These are phyloP conservation scores for Lagria hirta DNA, from an alignment of 2,888 invertebrate species.

Conservation along the genomic window DNA sequence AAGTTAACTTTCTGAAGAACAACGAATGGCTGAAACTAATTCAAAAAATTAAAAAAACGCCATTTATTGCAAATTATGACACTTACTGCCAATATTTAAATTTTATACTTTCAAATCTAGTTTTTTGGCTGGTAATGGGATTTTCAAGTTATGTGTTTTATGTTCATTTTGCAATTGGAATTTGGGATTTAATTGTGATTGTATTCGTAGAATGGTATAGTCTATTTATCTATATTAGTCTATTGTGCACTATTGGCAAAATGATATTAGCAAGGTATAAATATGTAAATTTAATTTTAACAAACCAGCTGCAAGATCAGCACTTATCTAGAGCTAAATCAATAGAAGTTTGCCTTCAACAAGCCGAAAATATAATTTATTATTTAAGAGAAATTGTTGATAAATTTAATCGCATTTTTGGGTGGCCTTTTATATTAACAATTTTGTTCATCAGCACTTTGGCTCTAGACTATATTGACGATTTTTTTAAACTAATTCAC, in stretches of 20 bases:
- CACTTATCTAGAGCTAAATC: no score
- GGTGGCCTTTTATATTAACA: constrained; percentile 6
- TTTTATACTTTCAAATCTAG: background rate
- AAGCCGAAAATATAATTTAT: background rate
- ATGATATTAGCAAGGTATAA: background rate
- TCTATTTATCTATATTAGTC: constrained; percentile 4
- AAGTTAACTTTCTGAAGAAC: background rate
- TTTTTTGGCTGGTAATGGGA: background rate
- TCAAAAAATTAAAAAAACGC: background rate
- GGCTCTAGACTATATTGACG: constrained; percentile 6
- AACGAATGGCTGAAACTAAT: constrained; percentile 3
- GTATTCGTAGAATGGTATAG: background rate
- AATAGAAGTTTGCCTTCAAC: background rate
- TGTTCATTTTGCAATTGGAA: background rate
- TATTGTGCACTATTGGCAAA: background rate
- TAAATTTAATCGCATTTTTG: constrained; percentile 6
- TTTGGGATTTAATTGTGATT: background rate
- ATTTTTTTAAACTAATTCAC: background rate
- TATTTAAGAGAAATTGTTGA: constrained; percentile 2
- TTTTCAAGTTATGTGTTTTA: constrained; percentile 1
- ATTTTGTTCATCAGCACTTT: background rate
- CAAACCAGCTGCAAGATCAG: background rate
- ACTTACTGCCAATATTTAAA: background rate
- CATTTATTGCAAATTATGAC: background rate
- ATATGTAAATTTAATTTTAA: background rate